Evolutionary conservation across 2,888 invertebrate species (phyloP), one percentile per base, ranked within the genome.

Genomic region (Trichacis sp.): DNA sequence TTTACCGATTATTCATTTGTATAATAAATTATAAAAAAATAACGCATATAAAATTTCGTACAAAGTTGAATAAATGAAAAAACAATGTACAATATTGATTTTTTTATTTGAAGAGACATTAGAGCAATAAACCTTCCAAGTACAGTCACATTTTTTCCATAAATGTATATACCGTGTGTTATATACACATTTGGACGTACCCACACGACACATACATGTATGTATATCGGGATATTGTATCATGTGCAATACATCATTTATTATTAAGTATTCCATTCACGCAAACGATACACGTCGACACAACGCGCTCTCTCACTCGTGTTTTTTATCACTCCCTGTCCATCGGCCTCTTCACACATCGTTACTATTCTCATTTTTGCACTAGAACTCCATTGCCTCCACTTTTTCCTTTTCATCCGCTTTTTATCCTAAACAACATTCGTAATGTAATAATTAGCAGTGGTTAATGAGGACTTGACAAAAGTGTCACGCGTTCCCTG

Each of bases 181-280:
- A 56, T 51, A 30, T 33, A 47, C 46, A 47, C 52, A 30, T 30
- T 14, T 11, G 59, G 60, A 63, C 59, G 50, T 65, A 71, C 64
- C 60, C 68, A 56, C 54, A 51, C 70, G 71, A 65, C 70, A 74
- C 71, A 72, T 70, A 71, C 70, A 74, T 68, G 72, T 61, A 74
- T 73, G 76, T 73, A 65, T 76, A 74, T 73, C 60, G 71, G n/a
- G 68, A 78, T 77, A 75, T 18, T 18, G 69, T 77, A 74, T 69
- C 74, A 78, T 78, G 78, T 80, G 78, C 79, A 77, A 74, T 78
- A 78, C 76, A 73, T 78, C 77, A 73, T 73, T 76, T 70, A 73
- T 75, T 74, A 77, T 74, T 76, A 72, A 73, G 78, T 77, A 77
- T 76, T 67, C 76, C 74, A 77, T 71, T 73, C 71, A 61, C 55